Base-by-base conservation (phyloP, 2,888 invertebrate species). In the Pemphredon lugubris region DNA sequence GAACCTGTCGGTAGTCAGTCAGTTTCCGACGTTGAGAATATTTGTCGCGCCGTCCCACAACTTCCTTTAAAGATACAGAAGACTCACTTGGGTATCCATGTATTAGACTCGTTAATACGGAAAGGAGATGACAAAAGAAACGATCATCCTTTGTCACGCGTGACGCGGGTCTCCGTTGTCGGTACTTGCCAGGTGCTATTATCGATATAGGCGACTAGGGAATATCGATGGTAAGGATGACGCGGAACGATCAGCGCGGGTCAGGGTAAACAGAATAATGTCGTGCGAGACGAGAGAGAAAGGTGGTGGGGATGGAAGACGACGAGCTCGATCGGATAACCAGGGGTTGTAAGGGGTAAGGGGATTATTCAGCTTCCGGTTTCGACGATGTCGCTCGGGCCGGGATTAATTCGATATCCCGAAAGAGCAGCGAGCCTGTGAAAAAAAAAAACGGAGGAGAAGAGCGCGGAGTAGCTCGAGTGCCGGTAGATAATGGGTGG, bases 331-430 rank as follows among this genome's bases (percentile, higher is more conserved):
- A 71, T 68, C 69, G 30, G 50, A 50, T 71, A 57, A 60, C 47
- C 21, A n/a, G 6, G 51, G 44, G 55, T 66, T 58, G 69, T 47
- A 18, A 6, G 48, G 37, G 42, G 20, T 14, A 26, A 30, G 37
- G 18, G 42, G 42, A 34, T 44, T 42, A 32, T n/a, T 32, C 21
- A 72, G 72, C 65, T 73, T 73, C 72, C 72, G 60, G 59, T 72
- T 48, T 66, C 72, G 54, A 32, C 64, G 64, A 51, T 23, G 63
- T 51, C 59, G 50, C 21, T 40, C 40, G 34, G 20, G 34, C 64
- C 39, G 30, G 50, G 59, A 59, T 60, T 73, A 73, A 73, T 73
- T 72, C 72, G 72, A 73, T 73, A 73, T 73, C 72, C 42, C 72
- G 73, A 61, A 72, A 73, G 57, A 26, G 66, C 34, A 30, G 21